Conservation (phyloP, 2,113 vertebrate genomes). For the Bubo blakistoni region DNA sequence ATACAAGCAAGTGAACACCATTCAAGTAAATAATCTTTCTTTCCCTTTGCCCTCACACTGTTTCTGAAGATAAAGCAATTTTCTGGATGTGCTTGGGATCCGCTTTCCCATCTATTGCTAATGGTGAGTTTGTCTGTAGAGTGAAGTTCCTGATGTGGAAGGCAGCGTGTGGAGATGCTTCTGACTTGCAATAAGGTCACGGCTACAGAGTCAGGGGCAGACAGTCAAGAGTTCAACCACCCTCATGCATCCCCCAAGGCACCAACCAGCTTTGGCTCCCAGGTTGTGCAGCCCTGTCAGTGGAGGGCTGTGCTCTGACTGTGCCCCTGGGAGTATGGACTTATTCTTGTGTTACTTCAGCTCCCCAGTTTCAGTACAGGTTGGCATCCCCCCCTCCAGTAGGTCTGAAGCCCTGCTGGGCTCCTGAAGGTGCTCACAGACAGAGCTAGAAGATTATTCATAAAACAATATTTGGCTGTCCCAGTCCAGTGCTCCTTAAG, state of each 20-base stretch:
- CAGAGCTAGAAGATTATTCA: background rate
- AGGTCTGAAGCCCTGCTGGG: background rate
- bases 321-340: background rate
- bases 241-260: background rate
- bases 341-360: background rate
- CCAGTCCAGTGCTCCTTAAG: background rate
- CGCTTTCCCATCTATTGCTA: background rate
- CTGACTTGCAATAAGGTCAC: background rate
- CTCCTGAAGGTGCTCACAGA: background rate
- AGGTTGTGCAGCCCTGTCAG: background rate
- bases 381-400: rapidly evolving
- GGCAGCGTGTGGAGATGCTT: background rate
- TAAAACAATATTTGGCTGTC: background rate
- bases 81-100: background rate
- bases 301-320: background rate
- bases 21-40: background rate
- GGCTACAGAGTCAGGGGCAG: background rate
- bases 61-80: background rate
- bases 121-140: background rate
- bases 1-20: background rate
- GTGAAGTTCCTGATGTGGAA: background rate
- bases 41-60: background rate
- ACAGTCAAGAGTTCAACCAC: background rate
- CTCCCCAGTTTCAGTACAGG: background rate
- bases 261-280: background rate